These are phyloP conservation scores for Zele albiditarsus DNA, from an alignment of 2,888 invertebrate species.

Conservation along the genomic window DNA sequence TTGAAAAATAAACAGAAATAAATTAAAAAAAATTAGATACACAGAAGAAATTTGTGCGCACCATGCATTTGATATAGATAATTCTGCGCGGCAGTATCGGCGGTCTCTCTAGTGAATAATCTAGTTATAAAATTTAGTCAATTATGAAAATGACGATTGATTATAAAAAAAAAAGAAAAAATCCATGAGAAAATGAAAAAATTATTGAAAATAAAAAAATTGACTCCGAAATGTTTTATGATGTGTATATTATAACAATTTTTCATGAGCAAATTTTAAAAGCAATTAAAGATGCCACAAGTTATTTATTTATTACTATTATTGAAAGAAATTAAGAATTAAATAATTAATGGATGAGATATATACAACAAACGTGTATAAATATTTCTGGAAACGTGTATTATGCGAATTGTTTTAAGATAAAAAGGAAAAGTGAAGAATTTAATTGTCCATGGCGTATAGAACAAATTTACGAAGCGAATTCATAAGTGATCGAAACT, in stretches of 20 bases:
- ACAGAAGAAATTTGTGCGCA: constrained; percentile 44
- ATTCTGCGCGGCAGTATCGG: constrained; percentile 51
- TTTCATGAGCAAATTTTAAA: constrained; percentile 44
- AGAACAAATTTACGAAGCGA: neutral
- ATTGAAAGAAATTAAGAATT: constrained; percentile 5
- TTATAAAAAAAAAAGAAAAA: constrained; percentile 16
- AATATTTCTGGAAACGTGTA: constrained; percentile 4
- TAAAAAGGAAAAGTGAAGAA: neutral
- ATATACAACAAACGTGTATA: constrained; percentile 1
- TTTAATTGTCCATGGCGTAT: neutral
- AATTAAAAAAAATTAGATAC: constrained; percentile 34
- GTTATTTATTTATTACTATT: constrained; percentile 21
- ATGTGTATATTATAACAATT: constrained; percentile 45
- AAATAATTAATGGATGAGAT: neutral
- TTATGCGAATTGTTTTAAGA: neutral
- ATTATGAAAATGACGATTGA: constrained; percentile 57
- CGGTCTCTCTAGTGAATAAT: constrained; percentile 60
- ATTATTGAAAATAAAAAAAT: constrained; percentile 12
- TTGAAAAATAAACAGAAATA: constrained; percentile 37
- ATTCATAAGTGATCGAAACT: constrained; percentile 8
- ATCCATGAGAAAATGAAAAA: constrained; percentile 16
- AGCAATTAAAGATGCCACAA: constrained; percentile 12
- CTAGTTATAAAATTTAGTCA: constrained; percentile 66
- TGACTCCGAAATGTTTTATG: constrained; percentile 45
- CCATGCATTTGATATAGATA: constrained; percentile 51